phyloP scores from a whole-genome alignment of 2,888 invertebrate genomes.

The Dyspetes luteomarginatus region DNA sequence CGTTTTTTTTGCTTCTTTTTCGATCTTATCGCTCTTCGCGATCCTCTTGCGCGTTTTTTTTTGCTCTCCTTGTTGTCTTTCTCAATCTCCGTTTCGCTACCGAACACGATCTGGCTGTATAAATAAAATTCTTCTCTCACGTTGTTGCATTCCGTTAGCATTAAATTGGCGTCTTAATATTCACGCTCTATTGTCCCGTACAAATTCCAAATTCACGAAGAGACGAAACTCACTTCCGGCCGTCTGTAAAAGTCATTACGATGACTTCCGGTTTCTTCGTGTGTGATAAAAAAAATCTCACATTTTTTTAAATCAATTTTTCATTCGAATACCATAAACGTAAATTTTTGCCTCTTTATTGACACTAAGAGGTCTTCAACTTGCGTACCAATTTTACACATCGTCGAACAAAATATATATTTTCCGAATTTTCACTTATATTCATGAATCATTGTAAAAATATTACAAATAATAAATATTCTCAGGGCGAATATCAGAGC shows the following conservation, averaged over 20 bases:
- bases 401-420: not conserved
- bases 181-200: constrained; percentile 28
- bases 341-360: not conserved
- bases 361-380: constrained; percentile 3
- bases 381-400: not conserved
- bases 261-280: not conserved
- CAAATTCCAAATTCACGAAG: constrained; percentile 36
- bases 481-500: not conserved
- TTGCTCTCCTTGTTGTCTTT: not conserved
- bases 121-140: constrained; percentile 7
- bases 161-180: not conserved
- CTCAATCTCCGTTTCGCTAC: not conserved
- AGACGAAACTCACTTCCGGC: constrained; percentile 29
- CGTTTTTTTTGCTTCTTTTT: constrained; percentile 13
- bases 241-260: constrained; percentile 2
- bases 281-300: too few relatives aligned
- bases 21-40: constrained; percentile 19
- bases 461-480: too few relatives aligned
- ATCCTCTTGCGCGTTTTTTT: constrained; percentile 14
- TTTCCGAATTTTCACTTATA: not conserved
- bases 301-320: too few relatives aligned
- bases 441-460: not conserved
- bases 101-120: not conserved
- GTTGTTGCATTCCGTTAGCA: not conserved
- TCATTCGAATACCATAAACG: not conserved